phyloP scores from a whole-genome alignment of 2,113 vertebrate species.

The Gymnogyps californianus region DNA sequence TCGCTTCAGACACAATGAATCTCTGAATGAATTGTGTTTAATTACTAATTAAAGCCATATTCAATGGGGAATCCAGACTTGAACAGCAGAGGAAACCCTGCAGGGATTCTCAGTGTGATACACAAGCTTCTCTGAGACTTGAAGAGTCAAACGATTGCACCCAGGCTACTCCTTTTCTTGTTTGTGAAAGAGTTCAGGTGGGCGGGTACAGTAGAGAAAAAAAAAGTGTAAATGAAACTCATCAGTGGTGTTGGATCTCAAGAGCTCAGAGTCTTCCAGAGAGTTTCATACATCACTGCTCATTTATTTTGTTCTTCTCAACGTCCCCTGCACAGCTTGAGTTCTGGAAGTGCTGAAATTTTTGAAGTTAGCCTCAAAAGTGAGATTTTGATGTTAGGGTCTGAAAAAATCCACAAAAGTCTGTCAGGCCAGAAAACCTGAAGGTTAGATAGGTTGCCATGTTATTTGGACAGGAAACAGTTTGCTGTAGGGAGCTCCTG shows the following conservation, averaged over 20 bases:
- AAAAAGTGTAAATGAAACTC: not conserved
- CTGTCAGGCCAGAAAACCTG: not conserved
- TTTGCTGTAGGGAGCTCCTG: not conserved
- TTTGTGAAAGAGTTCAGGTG: not conserved
- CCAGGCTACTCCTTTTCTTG: not conserved
- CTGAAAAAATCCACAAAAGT: not conserved
- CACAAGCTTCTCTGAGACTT: not conserved
- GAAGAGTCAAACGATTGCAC: not conserved
- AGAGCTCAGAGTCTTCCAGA: not conserved
- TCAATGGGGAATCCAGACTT: not conserved
- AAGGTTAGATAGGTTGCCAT: not conserved
- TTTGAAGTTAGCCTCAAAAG: not conserved
- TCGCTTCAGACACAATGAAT: not conserved
- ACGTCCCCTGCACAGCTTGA: accelerated
- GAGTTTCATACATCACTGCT: not conserved
- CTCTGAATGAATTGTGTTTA: not conserved
- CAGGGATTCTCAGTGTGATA: not conserved
- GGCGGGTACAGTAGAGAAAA: not conserved
- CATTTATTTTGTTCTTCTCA: not conserved
- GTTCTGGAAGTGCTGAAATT: not conserved
- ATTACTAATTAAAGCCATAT: not conserved
- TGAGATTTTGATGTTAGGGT: not conserved
- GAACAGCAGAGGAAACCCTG: not conserved
- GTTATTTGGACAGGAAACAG: slow-evolving; percentile 11
- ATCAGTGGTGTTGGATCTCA: not conserved